Base-by-base conservation (phyloP, 2,797 vertebrate species). In the Tapera naevia region DNA sequence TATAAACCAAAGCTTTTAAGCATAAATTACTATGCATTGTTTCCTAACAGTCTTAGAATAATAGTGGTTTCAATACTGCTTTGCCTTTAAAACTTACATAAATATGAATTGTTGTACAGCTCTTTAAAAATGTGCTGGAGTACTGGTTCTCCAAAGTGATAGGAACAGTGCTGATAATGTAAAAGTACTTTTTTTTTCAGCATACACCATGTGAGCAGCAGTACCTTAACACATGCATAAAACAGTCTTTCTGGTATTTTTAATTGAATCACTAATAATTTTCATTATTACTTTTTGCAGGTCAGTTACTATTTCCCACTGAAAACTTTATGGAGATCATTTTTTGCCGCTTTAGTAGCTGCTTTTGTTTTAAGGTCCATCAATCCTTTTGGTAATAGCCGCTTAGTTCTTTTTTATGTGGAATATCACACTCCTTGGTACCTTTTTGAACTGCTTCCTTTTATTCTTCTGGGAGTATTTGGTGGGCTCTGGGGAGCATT, bases 391-490 rank as follows among this genome's bases (percentile, higher is more conserved):
- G 99, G 99, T 21, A 99, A 99, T 97, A 99, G 99, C 96, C 99
- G 99, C 8, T 98, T 99, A 97, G 99, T 99, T 91, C 98, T 99
- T 97, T 99, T 99, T 97, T 99, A 99, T 35, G 99, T 99, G 96
- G 99, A 99, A 96, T 99, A 99, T 96, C 99, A 99, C 95, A 99
- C 99, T 23, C 99, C 99, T 5, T 99, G 99, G 99, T 99, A 99
- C 98, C 99, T 99, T 95, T 99, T 99, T 86, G 99, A 99, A 98
- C 98, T 99, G 66, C 97, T 99, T 93, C 99, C 99, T 67, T 99
- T 99, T 97, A 99, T 99, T 97, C 98, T 99, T 21, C 97, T 99
- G 86, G 99, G 99, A 39, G 99, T 99, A 30, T 99, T 99, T 78
- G 99, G 99, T 12, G 99, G 99, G 48, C 98, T 99, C 30, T 99